Conservation (phyloP, 2,888 invertebrate genomes). For the Tipula unca region DNA sequence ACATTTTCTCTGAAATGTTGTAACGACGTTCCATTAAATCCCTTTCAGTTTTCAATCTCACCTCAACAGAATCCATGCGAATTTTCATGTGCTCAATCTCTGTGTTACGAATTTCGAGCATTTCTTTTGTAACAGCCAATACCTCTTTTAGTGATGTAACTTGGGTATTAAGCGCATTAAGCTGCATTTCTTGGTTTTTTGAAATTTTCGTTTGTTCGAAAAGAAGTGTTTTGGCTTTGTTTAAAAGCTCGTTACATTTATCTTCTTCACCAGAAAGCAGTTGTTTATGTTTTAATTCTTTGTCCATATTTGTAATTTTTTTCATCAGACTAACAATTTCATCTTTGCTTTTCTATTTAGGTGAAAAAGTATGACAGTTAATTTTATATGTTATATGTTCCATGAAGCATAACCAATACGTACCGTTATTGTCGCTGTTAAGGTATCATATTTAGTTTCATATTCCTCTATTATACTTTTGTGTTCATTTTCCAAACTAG, state of each 20-base stretch:
- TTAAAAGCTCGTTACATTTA: conserved; percentile 45
- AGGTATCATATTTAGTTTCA: neutral
- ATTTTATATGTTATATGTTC: conserved; percentile 18
- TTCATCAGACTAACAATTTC: neutral
- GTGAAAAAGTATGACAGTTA: neutral
- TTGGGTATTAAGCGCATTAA: conserved; percentile 60
- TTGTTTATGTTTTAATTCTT: conserved; percentile 32
- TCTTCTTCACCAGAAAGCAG: conserved; percentile 35
- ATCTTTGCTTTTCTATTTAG: conserved; percentile 4
- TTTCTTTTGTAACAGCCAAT: conserved; percentile 69
- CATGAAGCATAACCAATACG: neutral
- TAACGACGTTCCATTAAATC: conserved; percentile 63
- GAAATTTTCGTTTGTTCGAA: conserved; percentile 69
- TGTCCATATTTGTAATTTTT: neutral
- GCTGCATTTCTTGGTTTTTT: conserved; percentile 71
- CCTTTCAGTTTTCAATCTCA: conserved; percentile 61
- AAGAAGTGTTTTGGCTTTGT: conserved; percentile 59
- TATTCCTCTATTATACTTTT: conserved; percentile 26
- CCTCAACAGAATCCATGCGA: conserved; percentile 60
- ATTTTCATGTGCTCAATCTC: conserved; percentile 70
- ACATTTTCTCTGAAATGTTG: conserved; percentile 60
- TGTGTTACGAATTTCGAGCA: conserved; percentile 66
- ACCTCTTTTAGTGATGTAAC: conserved; percentile 72
- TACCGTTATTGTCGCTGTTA: neutral
- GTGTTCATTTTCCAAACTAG: conserved; percentile 40